Evolutionary conservation across 2,797 vertebrate species (phyloP), one percentile per base, ranked within the genome.

Genomic region (Discoglossus pictus): DNA sequence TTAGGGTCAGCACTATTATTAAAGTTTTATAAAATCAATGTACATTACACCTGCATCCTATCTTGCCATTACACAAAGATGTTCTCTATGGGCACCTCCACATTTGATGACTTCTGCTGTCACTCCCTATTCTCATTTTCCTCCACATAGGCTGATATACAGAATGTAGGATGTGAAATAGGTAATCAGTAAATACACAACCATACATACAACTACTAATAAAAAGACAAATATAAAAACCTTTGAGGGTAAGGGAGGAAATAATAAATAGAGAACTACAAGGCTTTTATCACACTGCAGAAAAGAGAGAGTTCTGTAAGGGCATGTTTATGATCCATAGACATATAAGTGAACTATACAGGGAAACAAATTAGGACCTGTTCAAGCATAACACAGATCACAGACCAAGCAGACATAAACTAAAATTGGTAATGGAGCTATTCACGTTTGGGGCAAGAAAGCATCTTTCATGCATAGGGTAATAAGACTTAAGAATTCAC

Each of bases 361-460:
- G 31, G 59, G 59, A 61, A 48, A 61, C 59, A 61, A 61, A 61
- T 61, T 48, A 61, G 59, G 59, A 61, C 59, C 8, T 31, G 27
- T 31, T 61, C 59, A 61, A 61, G 59, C 59, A 61, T 61, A 18
- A 61, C 27, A 31, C 44, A 48, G 59, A 61, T 61, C 59, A 61
- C 35, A 35, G 43, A 48, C 47, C 59, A 61, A 8, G 46, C 47
- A 48, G 59, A 48, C 59, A 46, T 61, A 61, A 61, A 48, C 59
- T 38, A 61, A 48, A 61, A 11, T 43, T 36, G 59, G 59, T 48
- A 61, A 61, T 61, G 59, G 44, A 61, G 44, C 44, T 47, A 44
- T 61, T 61, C 35, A 61, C 43, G 23, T 61, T 61, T 61, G 59
- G 59, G 59, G 59, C 38, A 48, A 61, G 59, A 61, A 61, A 11